Evolutionary conservation across 2,797 vertebrate genomes (phyloP).

Genomic region (Sebastes hopkinsi): DNA sequence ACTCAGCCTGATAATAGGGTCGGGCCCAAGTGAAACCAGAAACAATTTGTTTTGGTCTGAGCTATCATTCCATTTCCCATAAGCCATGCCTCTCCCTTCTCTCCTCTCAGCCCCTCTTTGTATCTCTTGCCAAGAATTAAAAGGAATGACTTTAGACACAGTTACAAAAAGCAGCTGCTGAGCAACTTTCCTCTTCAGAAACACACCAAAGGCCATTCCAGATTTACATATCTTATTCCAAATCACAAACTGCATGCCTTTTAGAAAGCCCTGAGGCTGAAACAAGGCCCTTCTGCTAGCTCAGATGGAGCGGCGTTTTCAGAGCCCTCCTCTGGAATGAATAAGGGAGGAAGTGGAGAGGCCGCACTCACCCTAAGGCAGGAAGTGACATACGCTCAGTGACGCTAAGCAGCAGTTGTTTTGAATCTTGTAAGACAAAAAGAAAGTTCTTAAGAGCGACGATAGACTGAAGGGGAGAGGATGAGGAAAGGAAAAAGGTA

Average conservation of each 20-base stretch:
- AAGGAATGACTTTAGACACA: constrained; percentile 82
- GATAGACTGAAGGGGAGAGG: constrained; percentile 43
- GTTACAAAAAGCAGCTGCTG: constrained; percentile 84
- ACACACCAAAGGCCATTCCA: constrained; percentile 74
- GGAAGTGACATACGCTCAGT: constrained; percentile 82
- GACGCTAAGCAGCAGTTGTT: constrained; percentile 83
- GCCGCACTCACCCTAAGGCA: constrained; percentile 78
- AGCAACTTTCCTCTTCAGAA: constrained; percentile 70
- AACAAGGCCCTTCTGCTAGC: constrained; percentile 51
- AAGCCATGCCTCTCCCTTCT: constrained; percentile 81
- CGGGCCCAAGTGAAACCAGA: constrained; percentile 81
- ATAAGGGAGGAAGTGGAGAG: constrained; percentile 80
- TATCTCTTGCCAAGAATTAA: constrained; percentile 83
- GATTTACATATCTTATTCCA: constrained; percentile 84
- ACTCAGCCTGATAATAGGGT: constrained; percentile 78
- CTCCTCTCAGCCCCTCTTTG: constrained; percentile 77
- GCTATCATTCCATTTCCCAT: constrained; percentile 82
- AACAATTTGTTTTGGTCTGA: constrained; percentile 82
- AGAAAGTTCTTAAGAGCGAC: constrained; percentile 66
- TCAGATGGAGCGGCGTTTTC: constrained; percentile 62
- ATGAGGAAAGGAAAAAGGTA: constrained; percentile 68
- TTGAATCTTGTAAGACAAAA: constrained; percentile 80
- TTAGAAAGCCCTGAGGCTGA: constrained; percentile 65
- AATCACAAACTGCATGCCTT: constrained; percentile 77
- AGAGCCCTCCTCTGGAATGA: constrained; percentile 78